These are phyloP conservation scores for Dromas ardeola DNA, from an alignment of 2,113 vertebrate genomes.

Conservation along the genomic window DNA sequence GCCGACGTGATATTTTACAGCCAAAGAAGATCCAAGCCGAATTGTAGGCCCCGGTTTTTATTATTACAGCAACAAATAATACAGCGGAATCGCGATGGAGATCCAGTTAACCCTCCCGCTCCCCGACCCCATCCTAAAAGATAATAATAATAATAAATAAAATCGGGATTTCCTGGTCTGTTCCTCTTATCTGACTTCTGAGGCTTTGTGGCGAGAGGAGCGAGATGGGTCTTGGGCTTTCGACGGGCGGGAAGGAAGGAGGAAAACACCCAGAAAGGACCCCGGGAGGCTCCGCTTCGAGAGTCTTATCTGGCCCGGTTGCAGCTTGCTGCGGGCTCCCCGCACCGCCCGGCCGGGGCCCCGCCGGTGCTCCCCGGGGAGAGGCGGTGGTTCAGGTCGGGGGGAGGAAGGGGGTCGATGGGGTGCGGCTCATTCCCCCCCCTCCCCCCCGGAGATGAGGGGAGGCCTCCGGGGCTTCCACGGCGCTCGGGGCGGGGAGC, in stretches of 20 bases:
- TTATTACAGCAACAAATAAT: conserved; percentile 19
- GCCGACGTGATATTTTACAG: neutral
- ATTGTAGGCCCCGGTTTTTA: conserved; percentile 49
- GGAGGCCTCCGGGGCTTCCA: neutral
- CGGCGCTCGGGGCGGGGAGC: neutral
- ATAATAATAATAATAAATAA: neutral
- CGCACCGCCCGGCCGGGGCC: neutral
- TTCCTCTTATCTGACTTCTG: conserved; percentile 22
- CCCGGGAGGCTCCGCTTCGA: neutral
- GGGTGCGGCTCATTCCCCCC: neutral
- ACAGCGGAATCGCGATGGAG: neutral
- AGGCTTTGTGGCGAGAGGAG: neutral
- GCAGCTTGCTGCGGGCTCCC: neutral
- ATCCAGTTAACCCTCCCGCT: conserved; percentile 5
- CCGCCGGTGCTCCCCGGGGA: neutral
- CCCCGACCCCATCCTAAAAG: neutral
- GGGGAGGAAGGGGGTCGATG: neutral
- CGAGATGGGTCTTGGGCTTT: neutral
- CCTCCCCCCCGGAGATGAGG: neutral
- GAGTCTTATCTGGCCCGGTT: neutral
- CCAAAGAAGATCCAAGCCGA: neutral
- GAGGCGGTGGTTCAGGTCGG: neutral
- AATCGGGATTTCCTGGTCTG: neutral
- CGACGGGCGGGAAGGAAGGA: neutral
- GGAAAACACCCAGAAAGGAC: neutral